These are phyloP conservation scores for Mizuhopecten yessoensis DNA, from an alignment of 1,140 invertebrate genomes.

Conservation along the genomic window DNA sequence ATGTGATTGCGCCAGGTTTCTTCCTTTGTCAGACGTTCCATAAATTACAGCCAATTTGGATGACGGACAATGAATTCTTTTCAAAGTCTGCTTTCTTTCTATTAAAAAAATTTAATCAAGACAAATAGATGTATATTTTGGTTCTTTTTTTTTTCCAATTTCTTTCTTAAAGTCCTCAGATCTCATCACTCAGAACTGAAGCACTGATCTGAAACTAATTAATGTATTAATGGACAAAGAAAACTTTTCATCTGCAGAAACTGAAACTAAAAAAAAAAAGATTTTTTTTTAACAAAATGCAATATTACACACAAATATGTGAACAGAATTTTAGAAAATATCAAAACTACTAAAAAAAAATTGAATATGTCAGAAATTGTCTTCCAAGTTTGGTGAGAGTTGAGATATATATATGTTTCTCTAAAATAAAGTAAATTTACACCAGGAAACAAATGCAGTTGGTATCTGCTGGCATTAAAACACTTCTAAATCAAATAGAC, in stretches of 20 bases:
- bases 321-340: no score
- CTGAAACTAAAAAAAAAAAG: no score
- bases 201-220: background rate
- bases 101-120: constrained; percentile 29
- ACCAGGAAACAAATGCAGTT: no score
- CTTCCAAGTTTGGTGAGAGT: no score
- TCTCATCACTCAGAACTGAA: background rate
- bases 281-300: no score
- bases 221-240: background rate
- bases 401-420: no score
- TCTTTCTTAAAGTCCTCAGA: background rate
- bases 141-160: background rate
- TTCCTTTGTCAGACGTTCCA: background rate
- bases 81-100: background rate
- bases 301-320: no score
- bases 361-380: no score
- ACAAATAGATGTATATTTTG: background rate
- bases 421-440: no score
- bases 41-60: background rate
- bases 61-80: background rate
- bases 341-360: no score
- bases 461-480: no score
- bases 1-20: background rate
- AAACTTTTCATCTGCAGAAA: background rate
- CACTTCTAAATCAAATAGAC: no score